phyloP scores from a whole-genome alignment of 2,113 vertebrate genomes.

The Hippocampus comes region DNA sequence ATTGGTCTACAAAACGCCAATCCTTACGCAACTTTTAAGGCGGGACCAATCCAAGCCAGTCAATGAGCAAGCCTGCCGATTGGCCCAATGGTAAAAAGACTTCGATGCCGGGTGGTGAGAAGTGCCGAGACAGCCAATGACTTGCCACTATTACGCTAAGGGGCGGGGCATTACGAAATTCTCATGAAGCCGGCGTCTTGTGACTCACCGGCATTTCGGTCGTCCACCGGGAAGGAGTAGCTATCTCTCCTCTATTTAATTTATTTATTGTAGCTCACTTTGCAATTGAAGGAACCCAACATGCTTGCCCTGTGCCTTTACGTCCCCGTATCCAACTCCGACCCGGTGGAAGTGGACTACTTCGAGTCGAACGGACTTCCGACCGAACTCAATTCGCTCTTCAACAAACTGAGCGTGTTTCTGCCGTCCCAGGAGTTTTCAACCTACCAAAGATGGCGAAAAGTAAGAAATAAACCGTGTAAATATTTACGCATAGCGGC shows the following conservation, averaged over 20 bases:
- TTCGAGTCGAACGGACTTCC: conserved; percentile 92
- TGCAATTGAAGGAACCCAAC: conserved; percentile 2
- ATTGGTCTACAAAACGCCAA: conserved; percentile 1
- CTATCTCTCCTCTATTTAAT: conserved; percentile 34
- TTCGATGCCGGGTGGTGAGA: neutral
- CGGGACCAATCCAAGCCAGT: neutral
- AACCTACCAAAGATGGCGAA: conserved; percentile 86
- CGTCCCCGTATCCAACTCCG: conserved; percentile 76
- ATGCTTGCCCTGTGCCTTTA: conserved; percentile 93
- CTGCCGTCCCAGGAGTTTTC: conserved; percentile 89
- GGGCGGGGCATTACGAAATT: conserved; percentile 32
- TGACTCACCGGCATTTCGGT: conserved; percentile 70
- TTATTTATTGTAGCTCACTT: conserved; percentile 63
- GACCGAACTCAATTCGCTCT: conserved; percentile 84
- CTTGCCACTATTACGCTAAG: neutral
- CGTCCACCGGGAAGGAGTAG: neutral
- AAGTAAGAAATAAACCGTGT: conserved; percentile 60
- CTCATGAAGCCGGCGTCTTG: conserved; percentile 49
- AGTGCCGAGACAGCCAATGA: conserved; percentile 33
- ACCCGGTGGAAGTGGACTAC: conserved; percentile 85
- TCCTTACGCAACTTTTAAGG: neutral
- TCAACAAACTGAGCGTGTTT: conserved; percentile 85
- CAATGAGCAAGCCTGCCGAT: conserved; percentile 36
- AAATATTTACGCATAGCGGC: neutral
- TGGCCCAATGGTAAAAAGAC: conserved; percentile 44